Conservation (phyloP, 2,797 vertebrate species). For the Hypotaenidia philippensis region DNA sequence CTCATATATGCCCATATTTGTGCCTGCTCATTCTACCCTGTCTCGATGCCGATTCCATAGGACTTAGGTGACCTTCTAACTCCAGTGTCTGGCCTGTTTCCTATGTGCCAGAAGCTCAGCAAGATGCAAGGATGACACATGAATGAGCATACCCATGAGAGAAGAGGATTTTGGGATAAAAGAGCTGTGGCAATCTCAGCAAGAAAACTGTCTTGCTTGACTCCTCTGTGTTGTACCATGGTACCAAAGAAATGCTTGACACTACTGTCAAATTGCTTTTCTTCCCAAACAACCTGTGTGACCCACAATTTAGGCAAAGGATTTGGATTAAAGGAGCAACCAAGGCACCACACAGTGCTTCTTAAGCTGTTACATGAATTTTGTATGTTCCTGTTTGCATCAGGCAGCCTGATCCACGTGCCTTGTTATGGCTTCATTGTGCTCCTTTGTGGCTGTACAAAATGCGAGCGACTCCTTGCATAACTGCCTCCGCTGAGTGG, state of each 20-base stretch:
- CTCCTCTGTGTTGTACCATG: background rate
- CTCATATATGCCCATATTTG: background rate
- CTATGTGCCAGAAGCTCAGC: background rate
- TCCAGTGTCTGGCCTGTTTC: background rate
- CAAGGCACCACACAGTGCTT: background rate
- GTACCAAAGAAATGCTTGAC: background rate
- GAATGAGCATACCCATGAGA: background rate
- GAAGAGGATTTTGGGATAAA: background rate
- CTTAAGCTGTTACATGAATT: background rate
- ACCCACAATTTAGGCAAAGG: background rate
- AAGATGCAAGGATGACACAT: background rate
- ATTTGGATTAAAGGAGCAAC: background rate
- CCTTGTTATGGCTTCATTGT: rapidly evolving
- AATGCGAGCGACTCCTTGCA: rapidly evolving
- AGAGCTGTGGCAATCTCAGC: background rate
- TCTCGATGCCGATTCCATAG: background rate
- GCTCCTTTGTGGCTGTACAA: background rate
- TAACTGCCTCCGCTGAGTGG: background rate
- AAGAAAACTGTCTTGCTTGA: background rate
- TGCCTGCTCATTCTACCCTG: background rate
- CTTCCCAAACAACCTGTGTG: background rate
- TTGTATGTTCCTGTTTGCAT: background rate
- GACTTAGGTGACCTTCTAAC: background rate
- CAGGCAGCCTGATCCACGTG: rapidly evolving
- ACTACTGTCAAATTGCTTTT: background rate